phyloP scores from a whole-genome alignment of 1,140 invertebrate species.

The Calycopis cecrops region DNA sequence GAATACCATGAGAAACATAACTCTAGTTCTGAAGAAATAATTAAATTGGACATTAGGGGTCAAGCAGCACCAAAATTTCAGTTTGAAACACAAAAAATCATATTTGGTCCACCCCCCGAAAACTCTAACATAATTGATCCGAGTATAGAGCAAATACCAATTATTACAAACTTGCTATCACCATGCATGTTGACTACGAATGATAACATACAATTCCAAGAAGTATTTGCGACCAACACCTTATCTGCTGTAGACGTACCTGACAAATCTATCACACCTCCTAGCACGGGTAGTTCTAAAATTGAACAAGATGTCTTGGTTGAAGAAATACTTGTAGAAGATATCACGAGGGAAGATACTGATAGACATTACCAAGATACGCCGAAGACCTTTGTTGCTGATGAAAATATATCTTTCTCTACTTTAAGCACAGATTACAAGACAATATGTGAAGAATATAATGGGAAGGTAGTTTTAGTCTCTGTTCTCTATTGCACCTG shows the following conservation, averaged over 20 bases:
- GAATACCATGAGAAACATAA: slow-evolving; percentile 33
- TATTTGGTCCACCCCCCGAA: slow-evolving; percentile 62
- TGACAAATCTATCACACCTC: slow-evolving; percentile 28
- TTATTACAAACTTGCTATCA: slow-evolving; percentile 52
- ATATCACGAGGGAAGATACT: slow-evolving; percentile 39
- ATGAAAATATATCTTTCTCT: slow-evolving; percentile 60
- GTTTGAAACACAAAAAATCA: slow-evolving; percentile 53
- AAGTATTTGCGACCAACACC: slow-evolving; percentile 31
- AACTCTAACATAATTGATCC: slow-evolving; percentile 41
- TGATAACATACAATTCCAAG: slow-evolving; percentile 43
- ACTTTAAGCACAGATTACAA: slow-evolving; percentile 71
- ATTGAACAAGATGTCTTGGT: slow-evolving; percentile 58
- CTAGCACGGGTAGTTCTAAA: slow-evolving; percentile 39
- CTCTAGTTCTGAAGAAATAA: slow-evolving; percentile 67
- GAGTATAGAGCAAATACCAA: slow-evolving; percentile 42
- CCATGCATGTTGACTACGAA: slow-evolving; percentile 49
- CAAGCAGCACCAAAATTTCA: slow-evolving; percentile 52
- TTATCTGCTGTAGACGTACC: slow-evolving; percentile 14
- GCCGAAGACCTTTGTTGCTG: slow-evolving; percentile 52
- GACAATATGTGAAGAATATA: slow-evolving; percentile 68
- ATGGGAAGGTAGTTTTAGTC: slow-evolving; percentile 56
- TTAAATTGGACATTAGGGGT: slow-evolving; percentile 70
- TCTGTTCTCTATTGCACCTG: slow-evolving; percentile 36
- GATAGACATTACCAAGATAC: slow-evolving; percentile 28
- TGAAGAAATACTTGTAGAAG: slow-evolving; percentile 64